Evolutionary conservation across 2,888 invertebrate species (phyloP).

Genomic region (Mimachlamys varia): DNA sequence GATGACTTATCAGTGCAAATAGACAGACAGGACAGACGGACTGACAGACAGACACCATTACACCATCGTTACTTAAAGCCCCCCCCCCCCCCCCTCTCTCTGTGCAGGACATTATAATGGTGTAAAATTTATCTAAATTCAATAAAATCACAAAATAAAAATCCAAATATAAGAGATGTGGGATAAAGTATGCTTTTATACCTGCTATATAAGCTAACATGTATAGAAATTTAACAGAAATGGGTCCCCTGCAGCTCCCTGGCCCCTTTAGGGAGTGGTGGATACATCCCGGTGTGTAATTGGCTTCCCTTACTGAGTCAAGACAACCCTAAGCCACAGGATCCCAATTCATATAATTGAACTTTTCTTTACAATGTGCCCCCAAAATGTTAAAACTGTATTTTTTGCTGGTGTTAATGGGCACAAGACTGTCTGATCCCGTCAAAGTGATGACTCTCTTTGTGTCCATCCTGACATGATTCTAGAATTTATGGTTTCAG

Average conservation of each 20-base stretch:
- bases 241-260: not conserved
- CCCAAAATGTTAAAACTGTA: not conserved
- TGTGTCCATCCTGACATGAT: constrained; percentile 1
- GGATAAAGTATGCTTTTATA: too few species aligned
- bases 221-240: not conserved
- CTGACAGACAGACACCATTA: too few species aligned
- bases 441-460: not conserved
- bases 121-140: too few species aligned
- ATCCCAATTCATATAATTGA: not conserved
- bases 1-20: too few species aligned
- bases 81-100: too few species aligned
- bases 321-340: not conserved
- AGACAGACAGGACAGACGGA: too few species aligned
- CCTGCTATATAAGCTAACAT: not conserved
- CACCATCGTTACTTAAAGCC: too few species aligned
- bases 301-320: not conserved
- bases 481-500: not conserved
- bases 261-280: not conserved
- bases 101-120: too few species aligned
- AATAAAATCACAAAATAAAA: too few species aligned
- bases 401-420: constrained; percentile 4
- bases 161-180: too few species aligned
- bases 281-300: not conserved
- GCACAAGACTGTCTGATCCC: not conserved
- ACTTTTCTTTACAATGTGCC: not conserved